phyloP scores from a whole-genome alignment of 2,888 invertebrate species.

The Macrosoma leucophasiata region DNA sequence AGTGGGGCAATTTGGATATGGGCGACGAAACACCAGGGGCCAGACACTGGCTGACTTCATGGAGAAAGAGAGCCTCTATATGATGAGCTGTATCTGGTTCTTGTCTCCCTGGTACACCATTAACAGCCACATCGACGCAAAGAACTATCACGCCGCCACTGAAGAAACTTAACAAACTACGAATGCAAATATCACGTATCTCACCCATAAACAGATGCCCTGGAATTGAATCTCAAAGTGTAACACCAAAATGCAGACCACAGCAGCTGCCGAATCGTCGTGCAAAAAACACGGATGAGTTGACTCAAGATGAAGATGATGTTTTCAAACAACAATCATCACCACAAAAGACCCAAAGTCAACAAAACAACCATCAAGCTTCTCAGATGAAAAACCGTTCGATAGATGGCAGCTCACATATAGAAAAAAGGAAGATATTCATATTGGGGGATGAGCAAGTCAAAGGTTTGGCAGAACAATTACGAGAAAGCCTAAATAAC shows the following conservation, averaged over 20 bases:
- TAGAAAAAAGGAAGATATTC: conserved; percentile 1
- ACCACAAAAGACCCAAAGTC: not conserved
- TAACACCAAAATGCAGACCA: conserved; percentile 1
- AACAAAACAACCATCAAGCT: no score
- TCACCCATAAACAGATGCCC: conserved; percentile 1
- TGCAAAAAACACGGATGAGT: not conserved
- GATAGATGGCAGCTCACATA: conserved; percentile 1
- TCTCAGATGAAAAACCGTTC: not conserved
- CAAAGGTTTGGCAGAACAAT: not conserved
- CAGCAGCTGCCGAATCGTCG: not conserved
- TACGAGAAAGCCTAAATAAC: not conserved
- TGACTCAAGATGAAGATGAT: not conserved
- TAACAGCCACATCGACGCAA: no score
- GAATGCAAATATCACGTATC: conserved; percentile 1
- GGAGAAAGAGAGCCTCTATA: no score
- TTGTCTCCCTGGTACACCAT: conserved; percentile 1
- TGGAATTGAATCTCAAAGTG: not conserved
- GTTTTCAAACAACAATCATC: not conserved
- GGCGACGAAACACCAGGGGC: no score
- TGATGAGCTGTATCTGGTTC: not conserved
- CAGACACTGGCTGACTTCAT: no score
- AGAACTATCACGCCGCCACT: not conserved
- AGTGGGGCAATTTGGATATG: no score
- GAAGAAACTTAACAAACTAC: not conserved
- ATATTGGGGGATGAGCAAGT: conserved; percentile 1